Evolutionary conservation across 2,113 vertebrate genomes (phyloP), one percentile per base, ranked within the genome.

Genomic region (Vimba vimba): DNA sequence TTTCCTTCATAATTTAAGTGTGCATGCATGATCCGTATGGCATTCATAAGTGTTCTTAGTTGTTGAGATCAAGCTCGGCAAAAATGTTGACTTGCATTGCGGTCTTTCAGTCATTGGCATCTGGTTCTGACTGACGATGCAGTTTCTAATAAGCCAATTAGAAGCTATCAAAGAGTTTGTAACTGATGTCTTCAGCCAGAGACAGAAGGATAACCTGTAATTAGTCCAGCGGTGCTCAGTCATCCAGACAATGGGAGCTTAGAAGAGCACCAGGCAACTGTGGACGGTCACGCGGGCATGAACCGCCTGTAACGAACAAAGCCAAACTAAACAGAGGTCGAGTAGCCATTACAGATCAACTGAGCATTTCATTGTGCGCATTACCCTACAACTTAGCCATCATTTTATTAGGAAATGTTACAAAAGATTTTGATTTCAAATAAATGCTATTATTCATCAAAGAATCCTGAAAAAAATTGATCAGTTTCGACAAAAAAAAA

Each of bases 171-270:
- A 86, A 85, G 79, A 75, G 43, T 87, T 68, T 19, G 64, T 88
- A 87, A 87, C 82, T 84, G 84, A 84, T 71, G 75, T 74, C 52
- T 81, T 68, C 33, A 81, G 50, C 62, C 75, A 81, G 62, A 68
- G 76, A 80, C 83, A 81, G 43, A 59, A 83, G 68, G 55, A 88
- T 52, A 91, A 86, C 87, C 86, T 74, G 83, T 79, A 78, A 89
- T 91, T 86, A 89, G 66, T 79, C 27, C 27, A 13, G 4, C 55
- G 47, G 13, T 75, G 78, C 45, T 79, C 71, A 73, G 27, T 84
- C 66, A 55, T 23, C 50, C 27, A 55, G 36, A 79, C 66, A 79
- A 64, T 36, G 36, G 43, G 76, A 25, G 50, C 27, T 50, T 27
- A 69, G 64, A 30, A 69, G 45, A 79, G 55, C 55, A 43, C 15